Evolutionary conservation across 2,888 invertebrate species (phyloP).

Genomic region (Pachliopta kotzebuea): DNA sequence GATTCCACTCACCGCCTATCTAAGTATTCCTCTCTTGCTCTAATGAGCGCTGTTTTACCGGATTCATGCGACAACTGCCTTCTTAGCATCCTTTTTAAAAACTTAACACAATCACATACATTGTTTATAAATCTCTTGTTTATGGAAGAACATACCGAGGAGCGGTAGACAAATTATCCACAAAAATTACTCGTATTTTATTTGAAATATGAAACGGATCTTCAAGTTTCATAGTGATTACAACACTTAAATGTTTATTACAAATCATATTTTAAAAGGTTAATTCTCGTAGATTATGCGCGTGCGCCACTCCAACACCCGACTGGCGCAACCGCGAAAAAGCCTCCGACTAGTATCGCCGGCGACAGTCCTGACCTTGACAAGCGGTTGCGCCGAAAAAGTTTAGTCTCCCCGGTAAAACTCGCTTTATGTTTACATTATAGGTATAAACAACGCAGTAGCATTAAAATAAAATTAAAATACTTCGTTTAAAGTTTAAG

Average conservation of each 20-base stretch:
- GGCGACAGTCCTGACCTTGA: slow-evolving; percentile 69
- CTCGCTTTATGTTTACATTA: background rate
- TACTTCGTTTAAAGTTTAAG: too few species aligned
- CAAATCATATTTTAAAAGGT: background rate
- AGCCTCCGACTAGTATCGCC: slow-evolving; percentile 46
- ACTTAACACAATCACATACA: slow-evolving; percentile 16
- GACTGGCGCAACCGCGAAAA: slow-evolving; percentile 45
- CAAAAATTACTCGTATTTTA: slow-evolving; percentile 4
- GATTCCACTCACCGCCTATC: slow-evolving; percentile 60
- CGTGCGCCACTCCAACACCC: slow-evolving; percentile 44
- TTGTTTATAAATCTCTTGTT: slow-evolving; percentile 13
- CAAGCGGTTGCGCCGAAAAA: slow-evolving; percentile 35
- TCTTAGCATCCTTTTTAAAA: slow-evolving; percentile 49
- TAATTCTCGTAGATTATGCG: slow-evolving; percentile 41
- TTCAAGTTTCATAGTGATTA: background rate
- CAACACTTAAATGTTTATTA: background rate
- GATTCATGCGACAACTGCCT: slow-evolving; percentile 73
- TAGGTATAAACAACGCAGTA: background rate
- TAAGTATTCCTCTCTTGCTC: slow-evolving; percentile 64
- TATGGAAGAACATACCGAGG: slow-evolving; percentile 5
- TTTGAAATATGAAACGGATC: background rate
- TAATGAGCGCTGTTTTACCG: slow-evolving; percentile 62
- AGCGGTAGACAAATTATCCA: slow-evolving; percentile 2
- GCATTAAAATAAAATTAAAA: background rate
- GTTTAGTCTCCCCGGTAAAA: slow-evolving; percentile 28